Percentiles rank a stretch among this genome's conserved stretches.
phyloP scores from a whole-genome alignment of 2,888 invertebrate species.

The Eumerus sabulonum region DNA sequence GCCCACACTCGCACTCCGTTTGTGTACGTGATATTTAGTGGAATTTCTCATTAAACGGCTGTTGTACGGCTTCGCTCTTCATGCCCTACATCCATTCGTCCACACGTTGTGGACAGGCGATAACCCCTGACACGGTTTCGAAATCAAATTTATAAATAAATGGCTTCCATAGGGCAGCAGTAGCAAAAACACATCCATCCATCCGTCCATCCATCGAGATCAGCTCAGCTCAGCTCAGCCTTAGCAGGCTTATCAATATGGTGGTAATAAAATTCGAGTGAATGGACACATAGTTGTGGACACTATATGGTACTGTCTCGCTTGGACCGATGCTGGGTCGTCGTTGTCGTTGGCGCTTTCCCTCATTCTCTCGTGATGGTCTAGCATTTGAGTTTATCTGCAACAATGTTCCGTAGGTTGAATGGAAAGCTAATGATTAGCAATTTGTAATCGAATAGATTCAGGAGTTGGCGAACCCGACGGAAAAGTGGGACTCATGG shows the following conservation, averaged over 20 bases:
- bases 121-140: constrained; percentile 37
- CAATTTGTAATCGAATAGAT: constrained; percentile 2
- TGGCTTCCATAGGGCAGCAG: constrained; percentile 28
- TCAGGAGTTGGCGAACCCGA: background rate
- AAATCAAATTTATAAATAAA: constrained; percentile 49
- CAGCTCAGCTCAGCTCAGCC: background rate
- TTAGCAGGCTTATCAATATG: constrained; percentile 33
- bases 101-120: constrained; percentile 9
- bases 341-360: too few species aligned
- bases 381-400: background rate
- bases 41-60: background rate
- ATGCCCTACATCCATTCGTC: constrained; percentile 25
- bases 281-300: too few species aligned
- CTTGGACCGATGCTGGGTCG: too few species aligned
- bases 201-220: constrained; percentile 3
- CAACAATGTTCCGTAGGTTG: background rate
- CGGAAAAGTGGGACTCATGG: constrained; percentile 25
- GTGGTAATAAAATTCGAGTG: constrained; percentile 16
- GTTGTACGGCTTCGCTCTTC: constrained; percentile 19
- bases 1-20: too few species aligned
- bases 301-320: too few species aligned
- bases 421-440: constrained; percentile 15
- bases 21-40: too few species aligned
- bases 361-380: constrained; percentile 6
- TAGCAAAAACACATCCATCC: constrained; percentile 3